These are phyloP conservation scores for Eudemis profundana DNA, from an alignment of 2,888 invertebrate species.

Conservation along the genomic window DNA sequence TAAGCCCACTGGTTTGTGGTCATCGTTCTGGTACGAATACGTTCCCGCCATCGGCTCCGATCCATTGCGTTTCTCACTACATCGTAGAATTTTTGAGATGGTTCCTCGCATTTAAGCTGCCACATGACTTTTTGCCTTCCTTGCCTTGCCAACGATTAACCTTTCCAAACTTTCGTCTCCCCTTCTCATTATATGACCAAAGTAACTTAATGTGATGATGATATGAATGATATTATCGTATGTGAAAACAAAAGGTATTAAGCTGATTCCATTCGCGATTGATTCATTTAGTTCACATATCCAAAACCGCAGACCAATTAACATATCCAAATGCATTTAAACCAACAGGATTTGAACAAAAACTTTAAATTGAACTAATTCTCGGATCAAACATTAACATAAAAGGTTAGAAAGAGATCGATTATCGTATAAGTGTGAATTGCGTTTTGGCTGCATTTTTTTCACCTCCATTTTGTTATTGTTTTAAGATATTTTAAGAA, in stretches of 20 bases:
- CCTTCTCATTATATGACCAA: too few species aligned
- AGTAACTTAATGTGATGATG: too few species aligned
- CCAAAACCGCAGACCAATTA: constrained; percentile 25
- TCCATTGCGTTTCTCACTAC: too few species aligned
- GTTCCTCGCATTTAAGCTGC: too few species aligned
- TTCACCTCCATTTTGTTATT: constrained; percentile 12
- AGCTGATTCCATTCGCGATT: constrained; percentile 1
- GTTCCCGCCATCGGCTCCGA: too few species aligned
- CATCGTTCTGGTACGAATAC: too few species aligned
- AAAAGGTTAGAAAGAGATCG: constrained; percentile 38
- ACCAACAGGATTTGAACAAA: constrained; percentile 40
- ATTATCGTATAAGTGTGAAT: constrained; percentile 36
- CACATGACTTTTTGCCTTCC: too few species aligned
- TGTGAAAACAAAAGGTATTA: background rate
- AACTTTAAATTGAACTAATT: constrained; percentile 40
- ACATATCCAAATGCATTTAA: constrained; percentile 36
- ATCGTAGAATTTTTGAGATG: too few species aligned
- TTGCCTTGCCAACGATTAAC: too few species aligned
- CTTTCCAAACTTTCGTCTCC: too few species aligned
- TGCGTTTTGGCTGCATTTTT: constrained; percentile 12
- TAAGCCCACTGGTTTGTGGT: too few species aligned
- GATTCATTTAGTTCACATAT: constrained; percentile 22
- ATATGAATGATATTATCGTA: too few species aligned
- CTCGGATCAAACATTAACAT: constrained; percentile 31
- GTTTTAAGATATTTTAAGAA: constrained; percentile 3